Conservation (phyloP, 1,140 invertebrate genomes). For the Zaprionus kolodkinae region DNA sequence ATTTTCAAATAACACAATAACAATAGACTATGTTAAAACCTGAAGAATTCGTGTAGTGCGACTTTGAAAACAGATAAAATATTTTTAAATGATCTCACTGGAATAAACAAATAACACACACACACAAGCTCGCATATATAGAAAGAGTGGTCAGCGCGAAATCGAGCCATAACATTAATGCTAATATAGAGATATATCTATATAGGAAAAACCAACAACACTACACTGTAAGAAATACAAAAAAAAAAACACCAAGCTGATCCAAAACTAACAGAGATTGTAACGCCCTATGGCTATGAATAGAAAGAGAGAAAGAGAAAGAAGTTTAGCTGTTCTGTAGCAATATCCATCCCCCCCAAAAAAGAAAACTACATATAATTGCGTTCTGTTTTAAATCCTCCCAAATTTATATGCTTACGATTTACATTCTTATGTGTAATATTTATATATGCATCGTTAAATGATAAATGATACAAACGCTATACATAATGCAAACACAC, state of each 20-base stretch:
- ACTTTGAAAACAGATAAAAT: slow-evolving; percentile 41
- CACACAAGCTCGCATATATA: slow-evolving; percentile 16
- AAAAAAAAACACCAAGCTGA: slow-evolving; percentile 61
- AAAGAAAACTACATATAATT: slow-evolving; percentile 23
- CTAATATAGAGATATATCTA: slow-evolving; percentile 48
- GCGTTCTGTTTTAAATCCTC: slow-evolving; percentile 57
- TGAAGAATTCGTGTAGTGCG: slow-evolving; percentile 46
- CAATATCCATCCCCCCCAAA: slow-evolving; percentile 21
- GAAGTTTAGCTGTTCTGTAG: slow-evolving; percentile 41
- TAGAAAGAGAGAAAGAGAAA: slow-evolving; percentile 14
- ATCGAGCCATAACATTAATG: slow-evolving; percentile 41
- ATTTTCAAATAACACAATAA: slow-evolving; percentile 26
- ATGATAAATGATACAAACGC: slow-evolving; percentile 56
- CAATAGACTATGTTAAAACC: slow-evolving; percentile 38
- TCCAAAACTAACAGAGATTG: slow-evolving; percentile 35
- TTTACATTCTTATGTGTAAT: slow-evolving; percentile 76
- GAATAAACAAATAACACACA: slow-evolving; percentile 38
- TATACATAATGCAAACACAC: slow-evolving; percentile 61
- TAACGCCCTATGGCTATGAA: slow-evolving; percentile 48
- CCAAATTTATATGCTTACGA: slow-evolving; percentile 56
- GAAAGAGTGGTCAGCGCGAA: background rate
- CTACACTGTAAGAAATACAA: slow-evolving; percentile 75
- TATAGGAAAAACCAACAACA: slow-evolving; percentile 35
- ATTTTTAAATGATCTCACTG: slow-evolving; percentile 74
- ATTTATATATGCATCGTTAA: slow-evolving; percentile 78